A percentile compares a stretch with the other conserved stretches of the same genome.
These are phyloP conservation scores for Melanostoma scalare DNA, from an alignment of 2,888 invertebrate genomes.

Conservation along the genomic window DNA sequence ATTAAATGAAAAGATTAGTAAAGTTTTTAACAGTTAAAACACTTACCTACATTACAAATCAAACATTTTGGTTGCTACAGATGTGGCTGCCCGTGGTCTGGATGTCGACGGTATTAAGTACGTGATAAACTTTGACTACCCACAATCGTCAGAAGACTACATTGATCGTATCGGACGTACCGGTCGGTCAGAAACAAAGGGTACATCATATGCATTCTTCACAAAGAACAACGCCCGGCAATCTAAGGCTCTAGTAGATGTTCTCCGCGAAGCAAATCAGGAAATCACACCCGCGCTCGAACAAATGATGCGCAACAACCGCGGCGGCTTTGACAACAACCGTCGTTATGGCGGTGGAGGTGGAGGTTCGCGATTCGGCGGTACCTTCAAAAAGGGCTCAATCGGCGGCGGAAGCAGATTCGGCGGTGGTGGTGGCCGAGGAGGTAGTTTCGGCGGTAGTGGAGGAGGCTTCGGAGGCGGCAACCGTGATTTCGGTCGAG, in stretches of 20 bases:
- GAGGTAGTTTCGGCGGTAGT: constrained; percentile 61
- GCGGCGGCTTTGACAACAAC: constrained; percentile 85
- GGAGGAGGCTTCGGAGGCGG: constrained; percentile 49
- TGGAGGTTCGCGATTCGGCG: constrained; percentile 77
- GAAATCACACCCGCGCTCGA: constrained; percentile 92
- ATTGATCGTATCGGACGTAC: constrained; percentile 97
- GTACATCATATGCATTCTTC: constrained; percentile 97
- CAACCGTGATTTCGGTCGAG: constrained; percentile 50
- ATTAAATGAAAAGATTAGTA: too few relatives aligned
- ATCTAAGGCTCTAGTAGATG: constrained; percentile 93
- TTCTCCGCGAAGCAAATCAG: constrained; percentile 95
- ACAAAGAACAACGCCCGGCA: constrained; percentile 93
- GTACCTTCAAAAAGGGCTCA: constrained; percentile 75
- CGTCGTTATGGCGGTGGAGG: constrained; percentile 83
- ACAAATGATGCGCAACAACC: constrained; percentile 87
- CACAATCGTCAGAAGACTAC: constrained; percentile 97
- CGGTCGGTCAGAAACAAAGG: constrained; percentile 92
- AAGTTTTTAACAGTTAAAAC: too few relatives aligned
- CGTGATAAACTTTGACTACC: constrained; percentile 98
- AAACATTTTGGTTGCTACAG: constrained; percentile 96
- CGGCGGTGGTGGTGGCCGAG: constrained; percentile 75
- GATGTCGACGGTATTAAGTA: constrained; percentile 98
- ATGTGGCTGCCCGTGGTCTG: too few relatives aligned
- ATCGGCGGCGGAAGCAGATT: constrained; percentile 75
- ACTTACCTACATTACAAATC: too few relatives aligned